Percentiles rank a stretch among this genome's conserved stretches.
These are phyloP conservation scores for Cotesia glomerata DNA, from an alignment of 1,140 invertebrate genomes.

Conservation along the genomic window DNA sequence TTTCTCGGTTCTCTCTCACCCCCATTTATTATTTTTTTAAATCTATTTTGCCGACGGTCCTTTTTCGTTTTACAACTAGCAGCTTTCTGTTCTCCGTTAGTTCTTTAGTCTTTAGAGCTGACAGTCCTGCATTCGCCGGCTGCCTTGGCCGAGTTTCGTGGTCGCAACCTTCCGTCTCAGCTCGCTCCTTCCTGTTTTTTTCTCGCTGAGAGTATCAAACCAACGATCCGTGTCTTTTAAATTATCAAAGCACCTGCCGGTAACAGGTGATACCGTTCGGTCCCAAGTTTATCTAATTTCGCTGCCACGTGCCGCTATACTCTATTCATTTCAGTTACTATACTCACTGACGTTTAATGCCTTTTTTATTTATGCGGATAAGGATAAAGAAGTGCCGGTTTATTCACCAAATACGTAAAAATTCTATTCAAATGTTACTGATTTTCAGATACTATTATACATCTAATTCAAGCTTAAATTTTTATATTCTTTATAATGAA, in stretches of 20 bases:
- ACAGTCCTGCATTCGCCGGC: neutral
- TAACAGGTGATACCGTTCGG: constrained; percentile 15
- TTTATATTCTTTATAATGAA: no score
- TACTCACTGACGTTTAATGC: neutral
- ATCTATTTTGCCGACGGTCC: neutral
- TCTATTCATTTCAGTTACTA: neutral
- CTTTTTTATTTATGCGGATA: no score
- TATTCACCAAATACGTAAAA: no score
- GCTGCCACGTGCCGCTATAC: neutral
- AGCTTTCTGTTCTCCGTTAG: neutral
- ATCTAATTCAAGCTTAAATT: no score
- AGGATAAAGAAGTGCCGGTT: no score
- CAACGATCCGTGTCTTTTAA: constrained; percentile 11
- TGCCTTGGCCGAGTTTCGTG: constrained; percentile 20
- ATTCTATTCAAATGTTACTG: no score
- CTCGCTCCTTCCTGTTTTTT: constrained; percentile 1
- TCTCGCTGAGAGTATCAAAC: neutral
- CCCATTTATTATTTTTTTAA: constrained; percentile 9
- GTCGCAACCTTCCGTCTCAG: constrained; percentile 3
- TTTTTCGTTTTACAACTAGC: neutral
- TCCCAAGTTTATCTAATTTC: neutral
- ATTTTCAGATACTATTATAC: no score
- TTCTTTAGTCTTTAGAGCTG: neutral
- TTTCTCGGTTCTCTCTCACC: constrained; percentile 5
- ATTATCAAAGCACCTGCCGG: neutral